These are phyloP conservation scores for Lasioglossum baleicum DNA, from an alignment of 1,140 invertebrate genomes.

Conservation along the genomic window DNA sequence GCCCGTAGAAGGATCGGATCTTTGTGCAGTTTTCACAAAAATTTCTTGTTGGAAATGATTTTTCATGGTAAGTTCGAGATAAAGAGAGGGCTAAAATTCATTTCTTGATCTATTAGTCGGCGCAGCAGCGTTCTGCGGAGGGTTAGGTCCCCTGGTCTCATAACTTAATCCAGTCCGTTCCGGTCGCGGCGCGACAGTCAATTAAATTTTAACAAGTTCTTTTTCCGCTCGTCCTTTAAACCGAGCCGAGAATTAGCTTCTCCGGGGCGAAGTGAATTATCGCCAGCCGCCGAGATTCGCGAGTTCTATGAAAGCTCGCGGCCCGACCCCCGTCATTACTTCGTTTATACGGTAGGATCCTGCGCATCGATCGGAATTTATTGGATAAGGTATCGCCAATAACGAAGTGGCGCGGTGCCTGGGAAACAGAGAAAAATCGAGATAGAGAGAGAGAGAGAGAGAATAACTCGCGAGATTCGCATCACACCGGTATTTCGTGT, in stretches of 20 bases:
- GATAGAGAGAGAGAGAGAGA: background rate
- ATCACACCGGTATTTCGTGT: constrained; percentile 20
- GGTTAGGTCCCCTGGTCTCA: background rate
- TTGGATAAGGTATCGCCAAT: constrained; percentile 8
- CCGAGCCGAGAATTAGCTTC: constrained; percentile 20
- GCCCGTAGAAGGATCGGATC: no score
- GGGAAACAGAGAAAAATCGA: background rate
- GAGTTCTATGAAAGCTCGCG: background rate
- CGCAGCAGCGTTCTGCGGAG: constrained; percentile 3
- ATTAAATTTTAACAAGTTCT: constrained; percentile 21
- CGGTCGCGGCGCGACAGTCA: constrained; percentile 1
- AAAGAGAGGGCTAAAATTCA: background rate
- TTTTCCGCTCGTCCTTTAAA: constrained; percentile 1
- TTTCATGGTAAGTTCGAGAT: no score
- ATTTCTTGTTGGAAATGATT: no score
- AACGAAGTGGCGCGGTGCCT: background rate
- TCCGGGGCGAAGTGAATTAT: constrained; percentile 19
- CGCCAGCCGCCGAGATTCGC: background rate
- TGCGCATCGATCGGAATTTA: background rate
- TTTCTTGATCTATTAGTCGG: background rate
- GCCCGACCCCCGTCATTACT: background rate
- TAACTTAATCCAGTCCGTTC: constrained; percentile 14
- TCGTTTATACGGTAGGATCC: constrained; percentile 11
- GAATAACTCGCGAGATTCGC: background rate
- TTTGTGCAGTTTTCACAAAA: no score